These are phyloP conservation scores for Chydorus sphaericus DNA, from an alignment of 2,888 invertebrate genomes.

Conservation along the genomic window DNA sequence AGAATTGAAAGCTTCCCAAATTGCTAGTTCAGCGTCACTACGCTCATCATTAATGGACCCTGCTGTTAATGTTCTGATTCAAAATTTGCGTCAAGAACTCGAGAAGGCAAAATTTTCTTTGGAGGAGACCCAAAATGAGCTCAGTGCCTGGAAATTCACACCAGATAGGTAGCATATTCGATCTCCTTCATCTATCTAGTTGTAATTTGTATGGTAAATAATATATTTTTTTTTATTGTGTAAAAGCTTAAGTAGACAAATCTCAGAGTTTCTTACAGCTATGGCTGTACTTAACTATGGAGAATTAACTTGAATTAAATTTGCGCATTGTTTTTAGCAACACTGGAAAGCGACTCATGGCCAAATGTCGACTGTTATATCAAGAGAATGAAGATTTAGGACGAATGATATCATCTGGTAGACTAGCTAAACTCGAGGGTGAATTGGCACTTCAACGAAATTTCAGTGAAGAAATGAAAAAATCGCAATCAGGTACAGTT, in stretches of 20 bases:
- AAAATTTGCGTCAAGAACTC: slow-evolving; percentile 78
- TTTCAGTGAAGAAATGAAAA: slow-evolving; percentile 90
- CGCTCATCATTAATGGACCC: slow-evolving; percentile 82
- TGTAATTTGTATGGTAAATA: background rate
- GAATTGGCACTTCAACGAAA: slow-evolving; percentile 89
- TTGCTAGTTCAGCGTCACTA: slow-evolving; percentile 55
- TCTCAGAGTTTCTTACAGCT: background rate
- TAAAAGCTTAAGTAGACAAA: background rate
- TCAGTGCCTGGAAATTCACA: slow-evolving; percentile 97
- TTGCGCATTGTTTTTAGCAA: slow-evolving; percentile 41
- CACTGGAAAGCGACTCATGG: slow-evolving; percentile 95
- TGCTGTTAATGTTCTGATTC: slow-evolving; percentile 83
- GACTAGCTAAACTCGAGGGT: slow-evolving; percentile 87
- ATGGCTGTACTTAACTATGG: background rate
- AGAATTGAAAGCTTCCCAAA: slow-evolving; percentile 78
- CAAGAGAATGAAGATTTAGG: slow-evolving; percentile 97
- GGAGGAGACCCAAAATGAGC: slow-evolving; percentile 93
- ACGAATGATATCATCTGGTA: slow-evolving; percentile 84
- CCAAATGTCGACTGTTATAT: slow-evolving; percentile 82
- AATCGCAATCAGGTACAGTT: slow-evolving; percentile 71
- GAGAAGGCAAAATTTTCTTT: slow-evolving; percentile 75
- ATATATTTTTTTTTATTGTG: background rate
- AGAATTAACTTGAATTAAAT: slow-evolving; percentile 2
- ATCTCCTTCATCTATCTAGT: background rate
- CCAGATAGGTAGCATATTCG: slow-evolving; percentile 61